Base-by-base conservation (phyloP, 1,140 invertebrate genomes). In the Drosophila lini region DNA sequence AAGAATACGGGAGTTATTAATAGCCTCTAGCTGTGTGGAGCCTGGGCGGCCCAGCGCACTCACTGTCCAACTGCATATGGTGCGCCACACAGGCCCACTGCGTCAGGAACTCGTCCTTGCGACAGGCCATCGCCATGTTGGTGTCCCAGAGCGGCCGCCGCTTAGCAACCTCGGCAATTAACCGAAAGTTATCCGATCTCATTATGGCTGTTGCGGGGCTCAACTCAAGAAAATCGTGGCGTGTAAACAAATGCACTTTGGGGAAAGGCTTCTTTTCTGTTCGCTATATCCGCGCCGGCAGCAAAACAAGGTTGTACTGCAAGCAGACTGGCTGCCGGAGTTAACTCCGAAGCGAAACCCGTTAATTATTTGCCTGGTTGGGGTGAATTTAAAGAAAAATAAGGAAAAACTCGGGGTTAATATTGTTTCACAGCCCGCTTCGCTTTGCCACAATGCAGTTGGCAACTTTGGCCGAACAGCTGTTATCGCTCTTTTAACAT, bases 121-220 rank as follows among this genome's bases (percentile, higher is more conserved):
- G 84, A 3, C 42, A 13, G 3, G 45, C 3, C 38, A 76, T 15
- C 2, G 55, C 22, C 25, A 90, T 81, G 19, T 45, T 81, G 9
- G 84, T 73, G 28, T 89, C 81, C 84, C 84, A 89, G 0, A 89
- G 56, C 3, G 69, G 47, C 2, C 78, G 85, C 1, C 85, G 68
- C 16, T 80, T 50, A 3, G 36, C 31, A 16, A 90, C 85, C 45
- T 89, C 80, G 1, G 31, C 36, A 13, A 89, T 88, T 10, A 88
- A 45, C 5, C 64, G 81, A 57, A 73, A 84, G 15, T 81, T 80
- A 47, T 88, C 85, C 32, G 62, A 22, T 57, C 77, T 89, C 77
- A 89, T 88, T 22, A 9, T 64, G 38, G 32, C 9, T 11, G 11
- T 10, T 10, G 7, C 13, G 7, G 3, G 31, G 28, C 16, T 19